Percentiles rank a stretch among this genome's conserved stretches.
Evolutionary conservation across 2,888 invertebrate species (phyloP).

Genomic region (Plebejus anna): DNA sequence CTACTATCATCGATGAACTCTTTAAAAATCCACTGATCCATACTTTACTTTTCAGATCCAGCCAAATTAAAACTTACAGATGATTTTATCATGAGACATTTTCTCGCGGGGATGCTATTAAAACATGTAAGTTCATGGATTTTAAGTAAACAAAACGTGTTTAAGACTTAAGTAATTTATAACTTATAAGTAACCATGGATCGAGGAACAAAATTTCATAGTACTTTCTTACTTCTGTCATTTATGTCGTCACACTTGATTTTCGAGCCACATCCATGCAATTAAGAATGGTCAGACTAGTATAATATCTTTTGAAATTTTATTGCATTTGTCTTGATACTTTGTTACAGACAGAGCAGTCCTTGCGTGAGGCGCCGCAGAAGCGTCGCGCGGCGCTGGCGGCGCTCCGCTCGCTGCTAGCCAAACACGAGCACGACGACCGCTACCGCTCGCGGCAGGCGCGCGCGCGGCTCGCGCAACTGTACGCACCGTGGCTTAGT

Average conservation of each 20-base stretch:
- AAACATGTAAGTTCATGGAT: conserved; percentile 76
- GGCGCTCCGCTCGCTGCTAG: conserved; percentile 91
- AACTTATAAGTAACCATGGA: too few species aligned
- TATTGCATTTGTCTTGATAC: neutral
- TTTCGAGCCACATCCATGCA: too few species aligned
- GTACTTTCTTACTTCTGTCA: too few species aligned
- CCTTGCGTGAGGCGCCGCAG: conserved; percentile 91
- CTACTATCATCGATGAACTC: neutral
- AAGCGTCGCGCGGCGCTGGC: conserved; percentile 89
- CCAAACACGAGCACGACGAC: conserved; percentile 97
- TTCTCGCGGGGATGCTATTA: conserved; percentile 91
- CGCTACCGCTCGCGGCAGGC: conserved; percentile 91
- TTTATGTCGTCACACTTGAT: too few species aligned
- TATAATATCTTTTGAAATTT: too few species aligned
- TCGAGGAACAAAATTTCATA: too few species aligned
- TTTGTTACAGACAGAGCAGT: conserved; percentile 83
- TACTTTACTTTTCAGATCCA: conserved; percentile 60
- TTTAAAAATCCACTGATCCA: conserved; percentile 24
- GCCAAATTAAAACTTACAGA: conserved; percentile 82
- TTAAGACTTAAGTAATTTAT: too few species aligned
- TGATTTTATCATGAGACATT: conserved; percentile 94
- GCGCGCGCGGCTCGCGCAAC: conserved; percentile 90
- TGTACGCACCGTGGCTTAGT: conserved; percentile 95
- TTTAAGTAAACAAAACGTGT: too few species aligned
- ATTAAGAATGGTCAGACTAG: too few species aligned